Conservation (phyloP, 2,797 vertebrate species). For the Aselliscus stoliczkanus region DNA sequence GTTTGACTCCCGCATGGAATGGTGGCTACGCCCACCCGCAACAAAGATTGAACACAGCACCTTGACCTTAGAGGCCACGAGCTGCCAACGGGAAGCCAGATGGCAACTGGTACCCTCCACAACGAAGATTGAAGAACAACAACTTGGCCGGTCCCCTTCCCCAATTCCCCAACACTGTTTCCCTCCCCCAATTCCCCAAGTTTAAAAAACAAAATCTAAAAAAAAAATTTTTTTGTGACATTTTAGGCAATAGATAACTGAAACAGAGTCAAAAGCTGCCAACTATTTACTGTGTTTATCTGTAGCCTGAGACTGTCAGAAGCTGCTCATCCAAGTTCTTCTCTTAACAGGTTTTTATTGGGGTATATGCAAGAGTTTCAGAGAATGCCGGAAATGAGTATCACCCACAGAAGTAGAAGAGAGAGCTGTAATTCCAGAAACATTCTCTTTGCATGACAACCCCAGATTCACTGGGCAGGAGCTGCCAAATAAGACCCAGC, state of each 20-base stretch:
- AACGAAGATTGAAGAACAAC: too few relatives aligned
- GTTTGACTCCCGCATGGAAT: too few relatives aligned
- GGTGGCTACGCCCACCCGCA: too few relatives aligned
- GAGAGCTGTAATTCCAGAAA: not conserved
- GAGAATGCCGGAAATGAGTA: not conserved
- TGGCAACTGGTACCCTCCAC: too few relatives aligned
- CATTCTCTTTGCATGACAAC: not conserved
- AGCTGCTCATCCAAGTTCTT: not conserved
- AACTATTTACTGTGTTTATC: not conserved
- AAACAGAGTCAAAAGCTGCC: not conserved
- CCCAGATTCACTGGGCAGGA: not conserved
- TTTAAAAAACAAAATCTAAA: too few relatives aligned
- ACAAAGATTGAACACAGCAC: too few relatives aligned
- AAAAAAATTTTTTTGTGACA: too few relatives aligned
- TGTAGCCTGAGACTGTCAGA: not conserved
- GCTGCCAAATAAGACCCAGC: not conserved
- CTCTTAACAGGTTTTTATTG: not conserved
- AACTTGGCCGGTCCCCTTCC: too few relatives aligned
- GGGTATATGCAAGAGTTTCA: not conserved
- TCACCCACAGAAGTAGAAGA: not conserved
- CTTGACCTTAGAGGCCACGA: too few relatives aligned
- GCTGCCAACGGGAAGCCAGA: too few relatives aligned
- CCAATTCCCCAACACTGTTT: too few relatives aligned
- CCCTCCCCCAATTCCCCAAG: too few relatives aligned
- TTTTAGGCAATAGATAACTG: not conserved